These are phyloP conservation scores for Setipinna tenuifilis DNA, from an alignment of 2,797 vertebrate genomes.

Conservation along the genomic window DNA sequence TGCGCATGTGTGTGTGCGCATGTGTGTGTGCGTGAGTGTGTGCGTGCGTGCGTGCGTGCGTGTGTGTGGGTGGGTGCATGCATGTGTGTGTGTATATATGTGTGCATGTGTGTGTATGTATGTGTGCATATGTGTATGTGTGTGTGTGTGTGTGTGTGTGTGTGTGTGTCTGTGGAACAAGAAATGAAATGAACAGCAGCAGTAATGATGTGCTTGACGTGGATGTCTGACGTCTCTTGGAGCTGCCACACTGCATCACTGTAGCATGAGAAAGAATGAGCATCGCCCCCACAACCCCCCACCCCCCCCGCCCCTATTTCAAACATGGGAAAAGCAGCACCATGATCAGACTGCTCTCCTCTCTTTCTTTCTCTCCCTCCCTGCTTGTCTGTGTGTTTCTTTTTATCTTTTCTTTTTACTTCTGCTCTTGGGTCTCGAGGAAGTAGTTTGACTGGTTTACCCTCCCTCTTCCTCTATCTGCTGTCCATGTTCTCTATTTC, in stretches of 20 bases:
- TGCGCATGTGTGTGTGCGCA: not conserved
- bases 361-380: not conserved
- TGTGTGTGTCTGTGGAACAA: not conserved
- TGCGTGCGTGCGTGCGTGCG: not conserved
- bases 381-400: not conserved
- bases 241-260: not conserved
- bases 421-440: not conserved
- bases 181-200: not conserved
- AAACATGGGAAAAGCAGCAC: not conserved
- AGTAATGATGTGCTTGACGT: slow-evolving; percentile 21
- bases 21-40: slow-evolving; percentile 16
- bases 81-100: not conserved
- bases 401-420: not conserved
- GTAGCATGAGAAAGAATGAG: not conserved
- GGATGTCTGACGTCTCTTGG: not conserved
- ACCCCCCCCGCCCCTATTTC: not conserved
- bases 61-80: not conserved
- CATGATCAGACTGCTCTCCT: not conserved
- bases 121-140: slow-evolving; percentile 32
- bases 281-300: too few relatives aligned
- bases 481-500: too few relatives aligned
- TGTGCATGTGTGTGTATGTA: slow-evolving; percentile 7
- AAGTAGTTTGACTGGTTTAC: not conserved
- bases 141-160: not conserved
- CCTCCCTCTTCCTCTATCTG: not conserved